phyloP scores from a whole-genome alignment of 2,888 invertebrate genomes.

The Drosophila anomelani region DNA sequence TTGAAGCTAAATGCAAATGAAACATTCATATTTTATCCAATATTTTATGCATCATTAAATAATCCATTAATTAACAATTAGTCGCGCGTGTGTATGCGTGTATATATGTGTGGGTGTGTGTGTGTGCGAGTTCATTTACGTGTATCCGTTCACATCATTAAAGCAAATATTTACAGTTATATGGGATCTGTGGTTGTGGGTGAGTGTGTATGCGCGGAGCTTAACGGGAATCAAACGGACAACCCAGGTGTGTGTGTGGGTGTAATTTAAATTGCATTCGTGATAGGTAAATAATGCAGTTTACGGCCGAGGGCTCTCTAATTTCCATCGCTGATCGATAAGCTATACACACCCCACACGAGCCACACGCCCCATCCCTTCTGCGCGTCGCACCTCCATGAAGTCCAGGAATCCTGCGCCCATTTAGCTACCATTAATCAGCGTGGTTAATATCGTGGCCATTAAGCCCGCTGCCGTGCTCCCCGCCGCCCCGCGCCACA shows the following conservation, averaged over 20 bases:
- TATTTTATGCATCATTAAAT: conserved; percentile 73
- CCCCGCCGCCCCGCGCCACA: conserved; percentile 3
- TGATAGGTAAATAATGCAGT: conserved; percentile 44
- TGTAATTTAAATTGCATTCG: conserved; percentile 42
- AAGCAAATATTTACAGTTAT: conserved; percentile 70
- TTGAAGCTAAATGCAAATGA: conserved; percentile 59
- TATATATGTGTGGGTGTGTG: conserved; percentile 17
- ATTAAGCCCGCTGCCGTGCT: conserved; percentile 21
- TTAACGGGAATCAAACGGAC: conserved; percentile 25
- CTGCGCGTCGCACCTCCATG: not conserved
- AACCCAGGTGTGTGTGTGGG: conserved; percentile 11
- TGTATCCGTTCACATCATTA: conserved; percentile 60
- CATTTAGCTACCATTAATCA: conserved; percentile 59
- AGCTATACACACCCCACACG: conserved; percentile 59
- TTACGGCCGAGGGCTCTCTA: conserved; percentile 29
- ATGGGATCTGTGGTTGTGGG: conserved; percentile 32
- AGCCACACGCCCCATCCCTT: not conserved
- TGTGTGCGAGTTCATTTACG: conserved; percentile 47
- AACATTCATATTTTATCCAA: conserved; percentile 67
- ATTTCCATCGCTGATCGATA: conserved; percentile 46
- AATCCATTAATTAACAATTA: conserved; percentile 76
- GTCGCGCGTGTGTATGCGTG: conserved; percentile 43
- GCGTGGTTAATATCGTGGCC: conserved; percentile 46
- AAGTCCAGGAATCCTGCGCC: conserved; percentile 27
- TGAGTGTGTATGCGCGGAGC: conserved; percentile 6